Evolutionary conservation across 2,113 vertebrate genomes (phyloP).

Genomic region (Numenius arquata): DNA sequence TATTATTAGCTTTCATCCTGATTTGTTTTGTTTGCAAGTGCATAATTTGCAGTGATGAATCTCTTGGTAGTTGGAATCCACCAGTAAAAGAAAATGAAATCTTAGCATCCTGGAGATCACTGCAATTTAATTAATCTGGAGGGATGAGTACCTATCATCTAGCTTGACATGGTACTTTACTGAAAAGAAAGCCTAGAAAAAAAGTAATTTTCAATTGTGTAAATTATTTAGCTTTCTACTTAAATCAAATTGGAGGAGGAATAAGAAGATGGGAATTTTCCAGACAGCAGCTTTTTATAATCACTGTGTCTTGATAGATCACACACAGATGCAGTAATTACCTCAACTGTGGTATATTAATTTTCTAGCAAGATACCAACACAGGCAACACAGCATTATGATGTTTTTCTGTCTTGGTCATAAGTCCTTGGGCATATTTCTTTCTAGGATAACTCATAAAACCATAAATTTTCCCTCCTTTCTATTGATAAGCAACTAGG

Average conservation of each 20-base stretch:
- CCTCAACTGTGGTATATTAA: background rate
- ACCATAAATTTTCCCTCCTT: background rate
- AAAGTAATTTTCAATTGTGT: background rate
- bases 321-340: conserved; percentile 17
- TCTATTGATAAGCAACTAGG: background rate
- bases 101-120: background rate
- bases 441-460: background rate
- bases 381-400: background rate
- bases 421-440: background rate
- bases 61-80: background rate
- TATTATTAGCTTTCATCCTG: background rate
- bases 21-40: background rate
- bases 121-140: background rate
- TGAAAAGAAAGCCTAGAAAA: background rate
- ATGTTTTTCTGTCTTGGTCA: background rate
- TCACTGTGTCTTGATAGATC: background rate
- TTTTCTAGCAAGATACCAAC: background rate
- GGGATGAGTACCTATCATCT: background rate
- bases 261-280: conserved; percentile 34
- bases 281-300: conserved; percentile 2
- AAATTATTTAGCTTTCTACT: conserved; percentile 40
- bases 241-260: background rate
- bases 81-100: background rate
- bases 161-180: background rate
- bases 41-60: background rate